These are phyloP conservation scores for Drosophila arawakana DNA, from an alignment of 1,140 invertebrate species.

Conservation along the genomic window DNA sequence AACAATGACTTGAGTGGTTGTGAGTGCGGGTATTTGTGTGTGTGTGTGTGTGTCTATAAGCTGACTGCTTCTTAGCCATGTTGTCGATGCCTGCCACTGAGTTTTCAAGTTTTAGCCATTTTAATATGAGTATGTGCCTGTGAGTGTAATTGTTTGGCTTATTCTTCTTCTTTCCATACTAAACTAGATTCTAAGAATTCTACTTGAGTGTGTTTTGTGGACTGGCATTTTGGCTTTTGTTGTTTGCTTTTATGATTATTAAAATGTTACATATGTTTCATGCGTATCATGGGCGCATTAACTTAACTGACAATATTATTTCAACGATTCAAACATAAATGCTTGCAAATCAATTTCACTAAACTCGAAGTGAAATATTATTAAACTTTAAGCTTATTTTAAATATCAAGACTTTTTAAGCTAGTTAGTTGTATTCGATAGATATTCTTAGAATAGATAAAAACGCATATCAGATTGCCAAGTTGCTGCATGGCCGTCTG, in stretches of 20 bases:
- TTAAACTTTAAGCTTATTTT: too few relatives aligned
- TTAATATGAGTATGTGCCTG: slow-evolving; percentile 55
- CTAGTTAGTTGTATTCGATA: too few relatives aligned
- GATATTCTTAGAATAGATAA: not conserved
- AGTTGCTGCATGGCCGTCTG: not conserved
- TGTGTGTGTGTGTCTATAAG: too few relatives aligned
- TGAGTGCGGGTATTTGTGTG: not conserved
- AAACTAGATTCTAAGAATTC: slow-evolving; percentile 49
- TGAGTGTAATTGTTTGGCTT: slow-evolving; percentile 57
- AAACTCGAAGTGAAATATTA: not conserved
- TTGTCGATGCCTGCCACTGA: slow-evolving; percentile 22
- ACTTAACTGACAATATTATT: slow-evolving; percentile 7
- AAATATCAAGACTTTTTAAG: too few relatives aligned
- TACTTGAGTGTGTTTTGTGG: slow-evolving; percentile 28
- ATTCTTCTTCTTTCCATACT: slow-evolving; percentile 30
- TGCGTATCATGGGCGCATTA: slow-evolving; percentile 5
- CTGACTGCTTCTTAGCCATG: slow-evolving; percentile 18
- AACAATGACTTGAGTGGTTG: slow-evolving; percentile 73
- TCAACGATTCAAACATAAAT: not conserved
- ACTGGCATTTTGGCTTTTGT: slow-evolving; percentile 49
- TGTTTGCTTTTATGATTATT: slow-evolving; percentile 79
- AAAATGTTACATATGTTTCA: slow-evolving; percentile 70
- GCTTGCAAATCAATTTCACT: not conserved
- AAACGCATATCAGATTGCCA: not conserved
- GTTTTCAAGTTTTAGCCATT: slow-evolving; percentile 60